Percentiles rank a stretch among this genome's conserved stretches.
These are phyloP conservation scores for Ommatoiulus sabulosus DNA, from an alignment of 2,888 invertebrate species.

Conservation along the genomic window DNA sequence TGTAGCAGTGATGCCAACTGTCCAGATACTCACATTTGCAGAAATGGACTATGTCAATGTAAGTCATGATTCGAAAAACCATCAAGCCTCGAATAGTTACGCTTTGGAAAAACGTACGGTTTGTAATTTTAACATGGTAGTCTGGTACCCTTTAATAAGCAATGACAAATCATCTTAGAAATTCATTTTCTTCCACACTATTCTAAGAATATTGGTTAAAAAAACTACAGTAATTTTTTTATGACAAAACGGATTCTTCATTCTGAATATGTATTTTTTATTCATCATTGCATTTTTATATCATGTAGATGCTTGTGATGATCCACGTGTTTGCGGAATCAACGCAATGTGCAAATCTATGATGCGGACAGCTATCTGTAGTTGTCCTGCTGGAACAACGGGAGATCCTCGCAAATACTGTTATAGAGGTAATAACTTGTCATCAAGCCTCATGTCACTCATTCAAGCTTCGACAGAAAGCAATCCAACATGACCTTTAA, in stretches of 20 bases:
- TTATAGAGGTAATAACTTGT: slow-evolving; percentile 25
- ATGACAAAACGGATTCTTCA: no score
- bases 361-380: slow-evolving; percentile 58
- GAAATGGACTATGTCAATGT: slow-evolving; percentile 59
- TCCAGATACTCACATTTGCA: slow-evolving; percentile 60
- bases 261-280: no score
- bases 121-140: neutral
- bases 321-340: slow-evolving; percentile 81
- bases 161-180: no score
- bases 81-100: no score
- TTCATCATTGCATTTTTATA: no score
- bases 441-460: neutral
- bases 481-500: neutral
- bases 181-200: no score
- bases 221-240: no score
- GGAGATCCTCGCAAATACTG: slow-evolving; percentile 60
- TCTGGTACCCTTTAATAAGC: no score
- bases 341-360: slow-evolving; percentile 78
- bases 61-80: neutral
- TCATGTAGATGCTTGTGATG: slow-evolving; percentile 77
- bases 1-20: slow-evolving; percentile 60
- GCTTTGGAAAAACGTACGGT: no score
- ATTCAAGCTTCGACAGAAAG: no score
- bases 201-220: no score
- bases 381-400: slow-evolving; percentile 79